Percentiles rank a stretch among this genome's conserved stretches.
These are phyloP conservation scores for Anticlea derivata DNA, from an alignment of 2,888 invertebrate genomes.

Conservation along the genomic window DNA sequence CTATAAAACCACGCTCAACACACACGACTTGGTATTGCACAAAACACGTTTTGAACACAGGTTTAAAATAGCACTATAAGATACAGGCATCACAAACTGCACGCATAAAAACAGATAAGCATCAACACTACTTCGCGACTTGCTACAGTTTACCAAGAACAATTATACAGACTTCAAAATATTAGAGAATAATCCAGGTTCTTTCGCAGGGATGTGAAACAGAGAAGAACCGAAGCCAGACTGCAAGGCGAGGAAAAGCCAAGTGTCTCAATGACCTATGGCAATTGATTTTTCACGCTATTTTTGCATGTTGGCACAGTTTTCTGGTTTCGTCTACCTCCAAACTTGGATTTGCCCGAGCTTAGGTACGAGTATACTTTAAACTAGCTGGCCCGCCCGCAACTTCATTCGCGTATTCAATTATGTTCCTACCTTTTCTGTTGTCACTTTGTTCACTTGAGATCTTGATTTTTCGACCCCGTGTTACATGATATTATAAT, in stretches of 20 bases:
- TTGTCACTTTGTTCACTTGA: no score
- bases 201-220: constrained; percentile 55
- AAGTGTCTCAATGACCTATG: constrained; percentile 52
- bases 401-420: no score
- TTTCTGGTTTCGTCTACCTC: constrained; percentile 34
- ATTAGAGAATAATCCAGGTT: constrained; percentile 16
- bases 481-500: no score
- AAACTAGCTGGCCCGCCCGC: no score
- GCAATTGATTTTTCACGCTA: constrained; percentile 77
- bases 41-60: constrained; percentile 35
- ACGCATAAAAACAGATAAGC: constrained; percentile 46
- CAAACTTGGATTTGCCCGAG: constrained; percentile 14
- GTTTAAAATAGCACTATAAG: constrained; percentile 39
- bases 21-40: constrained; percentile 1
- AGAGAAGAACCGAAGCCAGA: constrained; percentile 58
- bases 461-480: no score
- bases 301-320: constrained; percentile 74
- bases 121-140: constrained; percentile 31
- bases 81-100: constrained; percentile 54
- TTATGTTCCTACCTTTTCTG: no score
- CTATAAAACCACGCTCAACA: constrained; percentile 5
- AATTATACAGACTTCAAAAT: not conserved
- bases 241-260: constrained; percentile 60
- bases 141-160: constrained; percentile 17
- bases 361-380: not conserved